Base-by-base conservation (phyloP, 2,888 invertebrate species). In the Euzophera pinguis region DNA sequence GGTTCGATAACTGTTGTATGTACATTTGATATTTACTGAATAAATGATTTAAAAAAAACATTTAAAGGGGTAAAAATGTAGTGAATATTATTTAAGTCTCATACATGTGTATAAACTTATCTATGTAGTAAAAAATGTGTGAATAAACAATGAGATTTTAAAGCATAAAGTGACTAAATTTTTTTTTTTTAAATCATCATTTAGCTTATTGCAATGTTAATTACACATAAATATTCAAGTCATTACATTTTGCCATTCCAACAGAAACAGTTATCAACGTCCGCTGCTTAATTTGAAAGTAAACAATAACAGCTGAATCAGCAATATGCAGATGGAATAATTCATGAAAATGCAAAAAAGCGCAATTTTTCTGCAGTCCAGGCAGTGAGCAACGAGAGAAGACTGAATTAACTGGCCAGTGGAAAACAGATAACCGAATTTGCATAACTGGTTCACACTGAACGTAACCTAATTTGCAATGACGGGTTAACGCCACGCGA, bases 281-380 rank as follows among this genome's bases (percentile, higher is more conserved):
- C 32, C 14, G 16, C 16, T 16, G 45, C 16, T 45, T 45, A 43
- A 22, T n/a, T 12, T 9, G 0, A 16, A 45, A 32, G 41, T 45
- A 45, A 45, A 45, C 16, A 50, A 42, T 38, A 47, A 50, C 37
- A 34, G 41, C 43, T 34, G 53, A 32, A 38, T 47, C 50, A 9
- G 14, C 52, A 53, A 54, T 52, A 54, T 56, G 54, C 50, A 43
- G 29, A 35, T 41, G 65, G 60, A 75, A 82, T 80, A 78, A 81
- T 81, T 85, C 81, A 84, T 86, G 76, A 84, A 87, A 87, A 87
- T 88, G 84, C 84, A 85, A 84, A 78, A 22, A 69, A 86, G 84
- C 71, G 69, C 78, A 78, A 78, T 84, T 82, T 76, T 60, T 71
- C 69, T 65, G 69, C 71, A 66, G 55, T 3, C 42, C 54, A 48